Evolutionary conservation across 2,113 vertebrate species (phyloP), one percentile per base, ranked within the genome.

Genomic region (Mirza zaza): DNA sequence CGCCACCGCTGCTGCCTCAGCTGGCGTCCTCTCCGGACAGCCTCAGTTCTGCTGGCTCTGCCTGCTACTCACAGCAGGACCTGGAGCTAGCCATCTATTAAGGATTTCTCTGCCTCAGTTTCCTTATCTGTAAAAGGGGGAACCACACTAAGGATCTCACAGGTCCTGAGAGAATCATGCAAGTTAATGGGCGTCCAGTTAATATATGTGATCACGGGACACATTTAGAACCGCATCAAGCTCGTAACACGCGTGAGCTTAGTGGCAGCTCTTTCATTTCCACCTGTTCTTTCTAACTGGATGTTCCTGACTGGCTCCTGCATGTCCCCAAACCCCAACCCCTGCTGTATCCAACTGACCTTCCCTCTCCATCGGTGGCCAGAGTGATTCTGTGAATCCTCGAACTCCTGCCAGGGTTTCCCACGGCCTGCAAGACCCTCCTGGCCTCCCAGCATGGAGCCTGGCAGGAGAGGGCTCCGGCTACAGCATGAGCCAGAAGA

Each of bases 141-240:
- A 17, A 12, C 52, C 39, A 27, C 0, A 18, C 27, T 10, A 71
- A 63, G 8, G 17, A 10, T 45, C 39, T 36, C 61, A 17, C n/a
- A 42, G 61, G 71, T 27, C 70, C 45, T 6, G 79, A 39, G 42
- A 23, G 61, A n/a, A 63, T 29, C n/a, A 36, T 8, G 6, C 45
- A 29, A n/a, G 67, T 21, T 4, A 29, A 39, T 3, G 27, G 17
- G 29, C 9, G 29, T 34, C 4, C 7, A 52, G 75, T 55, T 61
- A 73, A 18, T 20, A 23, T 29, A 39, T 3, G 80, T 23, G 42
- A 23, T 39, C 29, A 71, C 4, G 29, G 52, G 55, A 63, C 11
- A 36, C 6, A 0, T 17, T 42, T 23, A 32, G 36, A 75, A 29
- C 15, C 1, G 0, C 3, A 14, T n/a, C 70, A 34, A 36, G 20